phyloP scores from a whole-genome alignment of 2,797 vertebrate species.

The Enoplosus armatus region DNA sequence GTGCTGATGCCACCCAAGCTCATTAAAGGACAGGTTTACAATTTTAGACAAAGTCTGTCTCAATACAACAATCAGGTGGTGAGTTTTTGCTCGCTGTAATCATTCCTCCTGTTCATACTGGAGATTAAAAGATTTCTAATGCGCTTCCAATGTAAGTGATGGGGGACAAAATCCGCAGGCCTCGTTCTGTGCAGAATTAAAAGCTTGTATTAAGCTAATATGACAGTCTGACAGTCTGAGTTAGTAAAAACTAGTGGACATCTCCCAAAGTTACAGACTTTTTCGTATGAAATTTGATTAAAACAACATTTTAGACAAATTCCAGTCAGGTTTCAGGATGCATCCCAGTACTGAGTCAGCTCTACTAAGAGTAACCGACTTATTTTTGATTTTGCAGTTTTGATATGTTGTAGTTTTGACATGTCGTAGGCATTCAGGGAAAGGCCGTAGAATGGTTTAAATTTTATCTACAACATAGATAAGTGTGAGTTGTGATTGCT shows the following conservation, averaged over 20 bases:
- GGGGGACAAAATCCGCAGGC: neutral
- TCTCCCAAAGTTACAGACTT: no score
- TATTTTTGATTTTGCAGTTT: no score
- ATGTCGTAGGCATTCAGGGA: neutral
- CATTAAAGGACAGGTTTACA: neutral
- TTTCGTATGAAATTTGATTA: no score
- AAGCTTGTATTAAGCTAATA: neutral
- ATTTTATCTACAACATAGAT: neutral
- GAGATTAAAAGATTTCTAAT: neutral
- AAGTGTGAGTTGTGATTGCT: neutral
- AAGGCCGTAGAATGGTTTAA: no score
- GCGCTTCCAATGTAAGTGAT: neutral
- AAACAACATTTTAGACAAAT: neutral
- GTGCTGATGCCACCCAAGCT: neutral
- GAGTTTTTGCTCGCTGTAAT: neutral
- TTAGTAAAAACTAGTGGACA: neutral
- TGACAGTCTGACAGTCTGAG: neutral
- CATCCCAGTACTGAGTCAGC: neutral
- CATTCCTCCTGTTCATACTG: neutral
- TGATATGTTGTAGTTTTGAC: neutral
- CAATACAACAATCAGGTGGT: neutral
- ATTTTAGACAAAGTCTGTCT: conserved; percentile 9
- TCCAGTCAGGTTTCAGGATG: neutral
- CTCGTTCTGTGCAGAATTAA: neutral
- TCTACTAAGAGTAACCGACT: no score